Percentiles rank a stretch among this genome's conserved stretches.
Evolutionary conservation across 2,888 invertebrate species (phyloP).

Genomic region (Resseliella maxima): DNA sequence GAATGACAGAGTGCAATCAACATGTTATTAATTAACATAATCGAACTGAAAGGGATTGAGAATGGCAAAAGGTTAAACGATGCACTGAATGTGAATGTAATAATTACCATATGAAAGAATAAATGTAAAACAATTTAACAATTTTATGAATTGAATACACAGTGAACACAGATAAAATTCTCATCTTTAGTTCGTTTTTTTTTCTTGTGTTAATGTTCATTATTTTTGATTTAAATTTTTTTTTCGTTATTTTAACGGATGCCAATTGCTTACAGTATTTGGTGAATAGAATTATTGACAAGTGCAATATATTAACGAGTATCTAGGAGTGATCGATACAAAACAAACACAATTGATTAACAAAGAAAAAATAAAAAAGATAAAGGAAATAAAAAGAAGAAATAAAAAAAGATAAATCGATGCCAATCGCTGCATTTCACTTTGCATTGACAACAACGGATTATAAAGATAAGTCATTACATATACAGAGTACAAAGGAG

Average conservation of each 20-base stretch:
- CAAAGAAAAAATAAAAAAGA: background rate
- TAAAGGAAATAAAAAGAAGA: too few relatives aligned
- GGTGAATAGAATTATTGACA: background rate
- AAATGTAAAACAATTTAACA: too few relatives aligned
- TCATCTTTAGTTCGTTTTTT: background rate
- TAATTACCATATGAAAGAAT: background rate
- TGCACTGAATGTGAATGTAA: slow-evolving; percentile 29
- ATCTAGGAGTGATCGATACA: background rate
- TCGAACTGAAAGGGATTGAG: background rate
- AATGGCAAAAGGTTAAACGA: slow-evolving; percentile 17
- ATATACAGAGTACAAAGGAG: background rate
- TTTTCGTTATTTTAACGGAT: background rate
- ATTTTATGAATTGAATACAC: background rate
- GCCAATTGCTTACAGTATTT: background rate
- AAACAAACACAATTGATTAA: background rate
- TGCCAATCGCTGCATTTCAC: slow-evolving; percentile 21
- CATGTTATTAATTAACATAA: slow-evolving; percentile 2
- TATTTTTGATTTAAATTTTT: background rate
- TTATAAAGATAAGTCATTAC: slow-evolving; percentile 20
- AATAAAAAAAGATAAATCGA: background rate
- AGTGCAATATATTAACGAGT: background rate
- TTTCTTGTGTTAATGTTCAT: background rate
- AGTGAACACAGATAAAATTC: background rate
- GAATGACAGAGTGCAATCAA: background rate
- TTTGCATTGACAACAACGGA: slow-evolving; percentile 27